phyloP scores from a whole-genome alignment of 2,113 vertebrate species.

The Cervus canadensis region DNA sequence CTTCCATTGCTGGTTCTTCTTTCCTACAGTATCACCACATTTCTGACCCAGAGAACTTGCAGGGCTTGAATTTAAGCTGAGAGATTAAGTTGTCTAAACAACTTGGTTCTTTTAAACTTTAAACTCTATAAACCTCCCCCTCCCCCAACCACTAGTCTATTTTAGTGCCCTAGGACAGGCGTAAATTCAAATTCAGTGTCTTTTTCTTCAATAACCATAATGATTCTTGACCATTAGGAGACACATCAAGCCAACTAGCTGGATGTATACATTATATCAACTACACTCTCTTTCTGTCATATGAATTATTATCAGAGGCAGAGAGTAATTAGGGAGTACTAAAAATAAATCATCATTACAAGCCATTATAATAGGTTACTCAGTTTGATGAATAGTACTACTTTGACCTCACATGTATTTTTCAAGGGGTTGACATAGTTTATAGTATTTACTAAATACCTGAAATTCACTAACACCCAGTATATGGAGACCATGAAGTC shows the following conservation, averaged over 20 bases:
- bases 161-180: not conserved
- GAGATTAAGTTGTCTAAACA: not conserved
- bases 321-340: not conserved
- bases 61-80: not conserved
- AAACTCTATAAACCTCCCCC: not conserved
- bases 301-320: not conserved
- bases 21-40: not conserved
- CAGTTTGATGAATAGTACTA: not conserved
- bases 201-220: not conserved
- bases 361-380: not conserved
- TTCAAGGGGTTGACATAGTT: not conserved
- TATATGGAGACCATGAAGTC: not conserved
- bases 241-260: not conserved
- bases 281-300: not conserved
- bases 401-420: not conserved
- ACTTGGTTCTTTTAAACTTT: not conserved
- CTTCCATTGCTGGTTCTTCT: not conserved
- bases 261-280: not conserved
- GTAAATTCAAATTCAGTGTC: not conserved
- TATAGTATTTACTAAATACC: not conserved
- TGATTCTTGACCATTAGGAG: not conserved
- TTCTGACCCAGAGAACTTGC: not conserved
- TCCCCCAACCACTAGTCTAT: not conserved
- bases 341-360: conserved; percentile 36
- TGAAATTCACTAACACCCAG: not conserved